A percentile compares a stretch with the other conserved stretches of the same genome.
These are phyloP conservation scores for Larimichthys crocea DNA, from an alignment of 2,113 vertebrate genomes.

Conservation along the genomic window DNA sequence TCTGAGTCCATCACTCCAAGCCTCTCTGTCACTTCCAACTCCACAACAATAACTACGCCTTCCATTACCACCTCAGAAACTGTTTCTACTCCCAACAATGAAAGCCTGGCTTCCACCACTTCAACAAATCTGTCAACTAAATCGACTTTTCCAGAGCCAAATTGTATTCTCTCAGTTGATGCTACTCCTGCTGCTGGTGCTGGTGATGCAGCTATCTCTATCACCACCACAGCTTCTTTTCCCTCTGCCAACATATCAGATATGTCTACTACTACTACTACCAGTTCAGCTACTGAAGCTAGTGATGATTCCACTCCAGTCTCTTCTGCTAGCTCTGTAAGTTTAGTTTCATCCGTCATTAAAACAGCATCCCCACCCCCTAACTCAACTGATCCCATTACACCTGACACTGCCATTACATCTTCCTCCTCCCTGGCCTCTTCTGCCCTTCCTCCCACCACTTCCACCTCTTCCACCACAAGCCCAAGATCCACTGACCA, in stretches of 20 bases:
- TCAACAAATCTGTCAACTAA: slow-evolving; percentile 45
- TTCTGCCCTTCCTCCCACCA: slow-evolving; percentile 11
- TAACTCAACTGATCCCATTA: slow-evolving; percentile 18
- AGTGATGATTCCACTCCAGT: slow-evolving; percentile 23
- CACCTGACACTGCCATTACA: slow-evolving; percentile 31
- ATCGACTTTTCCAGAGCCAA: slow-evolving; percentile 34
- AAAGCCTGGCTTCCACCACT: slow-evolving; percentile 41
- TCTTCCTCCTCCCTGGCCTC: slow-evolving; percentile 23
- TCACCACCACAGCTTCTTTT: slow-evolving; percentile 22
- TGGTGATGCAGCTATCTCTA: slow-evolving; percentile 46
- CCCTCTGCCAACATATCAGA: slow-evolving; percentile 47
- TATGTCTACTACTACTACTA: slow-evolving; percentile 1
- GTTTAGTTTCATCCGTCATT: slow-evolving; percentile 36
- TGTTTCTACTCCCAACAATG: slow-evolving; percentile 26
- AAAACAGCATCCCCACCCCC: slow-evolving; percentile 33
- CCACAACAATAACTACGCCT: slow-evolving; percentile 47
- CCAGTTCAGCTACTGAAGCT: slow-evolving; percentile 13
- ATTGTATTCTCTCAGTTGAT: slow-evolving; percentile 30
- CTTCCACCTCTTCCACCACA: slow-evolving; percentile 18
- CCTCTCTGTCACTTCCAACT: slow-evolving; percentile 37
- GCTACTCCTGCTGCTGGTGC: slow-evolving; percentile 19
- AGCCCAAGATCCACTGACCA: slow-evolving; percentile 43
- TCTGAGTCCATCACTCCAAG: slow-evolving; percentile 50
- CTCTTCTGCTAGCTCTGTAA: slow-evolving; percentile 28
- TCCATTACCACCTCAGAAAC: slow-evolving; percentile 53